Evolutionary conservation across 2,888 invertebrate genomes (phyloP).

Genomic region (Microctonus hyperodae): DNA sequence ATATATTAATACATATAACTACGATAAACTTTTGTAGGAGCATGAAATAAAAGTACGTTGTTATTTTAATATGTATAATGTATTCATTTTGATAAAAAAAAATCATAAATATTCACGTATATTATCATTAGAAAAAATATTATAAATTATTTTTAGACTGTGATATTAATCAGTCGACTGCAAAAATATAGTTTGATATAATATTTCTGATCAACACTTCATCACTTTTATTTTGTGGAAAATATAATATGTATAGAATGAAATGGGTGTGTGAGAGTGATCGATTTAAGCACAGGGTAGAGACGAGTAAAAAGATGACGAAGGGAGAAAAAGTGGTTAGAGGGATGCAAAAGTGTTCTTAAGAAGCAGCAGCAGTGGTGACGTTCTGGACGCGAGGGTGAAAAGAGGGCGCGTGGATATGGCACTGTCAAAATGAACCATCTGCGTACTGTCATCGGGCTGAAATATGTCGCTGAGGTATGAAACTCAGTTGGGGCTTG

Average conservation of each 20-base stretch:
- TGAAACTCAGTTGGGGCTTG: slow-evolving; percentile 41
- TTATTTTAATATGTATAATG: neutral
- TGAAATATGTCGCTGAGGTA: slow-evolving; percentile 42
- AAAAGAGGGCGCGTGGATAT: slow-evolving; percentile 35
- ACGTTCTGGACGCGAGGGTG: slow-evolving; percentile 22
- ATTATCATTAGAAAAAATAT: neutral
- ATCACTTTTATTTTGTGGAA: neutral
- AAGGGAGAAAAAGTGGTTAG: slow-evolving; percentile 29
- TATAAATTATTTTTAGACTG: neutral
- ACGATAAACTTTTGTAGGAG: slow-evolving; percentile 23
- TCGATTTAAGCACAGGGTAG: slow-evolving; percentile 5
- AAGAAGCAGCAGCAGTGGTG: slow-evolving; percentile 28
- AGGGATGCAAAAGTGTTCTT: slow-evolving; percentile 36
- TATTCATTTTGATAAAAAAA: slow-evolving; percentile 15
- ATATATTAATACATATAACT: neutral
- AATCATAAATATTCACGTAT: neutral
- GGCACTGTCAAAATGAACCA: slow-evolving; percentile 45
- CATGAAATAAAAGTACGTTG: slow-evolving; percentile 24
- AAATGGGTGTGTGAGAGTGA: slow-evolving; percentile 7
- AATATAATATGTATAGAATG: neutral
- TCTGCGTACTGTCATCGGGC: slow-evolving; percentile 45
- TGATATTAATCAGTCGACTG: neutral
- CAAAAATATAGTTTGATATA: neutral
- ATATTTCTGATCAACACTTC: neutral
- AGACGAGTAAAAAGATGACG: neutral